phyloP scores from a whole-genome alignment of 2,797 vertebrate genomes.

The Loris lydekkerianus region DNA sequence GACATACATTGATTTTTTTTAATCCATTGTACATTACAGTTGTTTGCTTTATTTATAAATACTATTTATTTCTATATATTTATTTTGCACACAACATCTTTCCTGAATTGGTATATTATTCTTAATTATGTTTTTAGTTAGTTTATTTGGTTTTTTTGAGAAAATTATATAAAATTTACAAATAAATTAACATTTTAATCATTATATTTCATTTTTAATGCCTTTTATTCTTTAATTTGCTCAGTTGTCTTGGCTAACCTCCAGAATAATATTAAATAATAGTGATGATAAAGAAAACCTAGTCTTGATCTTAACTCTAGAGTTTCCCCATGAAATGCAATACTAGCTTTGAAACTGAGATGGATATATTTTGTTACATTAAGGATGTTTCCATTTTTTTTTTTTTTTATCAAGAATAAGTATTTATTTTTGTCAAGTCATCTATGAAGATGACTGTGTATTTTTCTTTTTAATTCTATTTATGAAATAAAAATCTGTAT shows the following conservation, averaged over 20 bases:
- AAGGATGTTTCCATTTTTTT: conserved; percentile 24
- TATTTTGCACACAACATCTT: conserved; percentile 8
- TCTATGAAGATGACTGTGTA: not conserved
- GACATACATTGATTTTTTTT: not conserved
- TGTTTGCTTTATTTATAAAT: conserved; percentile 23
- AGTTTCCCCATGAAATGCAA: not conserved
- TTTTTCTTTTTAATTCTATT: conserved; percentile 2
- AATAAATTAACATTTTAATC: not conserved
- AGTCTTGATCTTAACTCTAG: not conserved
- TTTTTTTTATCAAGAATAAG: conserved; percentile 51
- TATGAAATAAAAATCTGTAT: conserved; percentile 9
- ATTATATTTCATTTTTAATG: conserved; percentile 44
- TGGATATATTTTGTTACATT: not conserved
- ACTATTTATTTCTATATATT: not conserved
- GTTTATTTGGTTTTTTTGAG: not conserved
- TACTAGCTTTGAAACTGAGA: not conserved
- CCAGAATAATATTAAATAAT: conserved; percentile 40
- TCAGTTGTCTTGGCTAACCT: not conserved
- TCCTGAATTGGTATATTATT: not conserved
- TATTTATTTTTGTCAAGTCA: conserved; percentile 2
- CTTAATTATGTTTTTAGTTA: conserved; percentile 13
- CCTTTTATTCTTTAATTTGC: not conserved
- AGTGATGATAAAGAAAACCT: not conserved
- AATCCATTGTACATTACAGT: not conserved
- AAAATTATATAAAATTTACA: not conserved